Base-by-base conservation (phyloP, 2,888 invertebrate genomes). In the Arctia plantaginis region DNA sequence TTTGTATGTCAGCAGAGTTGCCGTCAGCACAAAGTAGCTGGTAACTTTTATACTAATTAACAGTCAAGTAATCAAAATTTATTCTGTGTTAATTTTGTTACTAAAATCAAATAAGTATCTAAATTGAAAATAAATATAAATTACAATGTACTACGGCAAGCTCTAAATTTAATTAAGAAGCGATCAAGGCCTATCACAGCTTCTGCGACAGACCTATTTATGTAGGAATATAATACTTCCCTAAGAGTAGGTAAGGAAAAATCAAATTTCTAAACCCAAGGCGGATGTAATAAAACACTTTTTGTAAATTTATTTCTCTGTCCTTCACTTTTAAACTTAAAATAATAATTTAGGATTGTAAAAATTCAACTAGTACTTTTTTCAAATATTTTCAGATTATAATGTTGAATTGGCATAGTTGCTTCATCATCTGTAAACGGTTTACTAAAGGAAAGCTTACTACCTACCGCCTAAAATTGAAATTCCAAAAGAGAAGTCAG, bases 41-140 rank as follows among this genome's bases (percentile, higher is more conserved):
- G 64, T 44, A 83, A 83, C 77, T 83, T 83, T 79, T 78, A 71
- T 73, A 75, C 77, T 77, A 82, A 83, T 83, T 82, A 82, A 74
- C 82, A 83, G 81, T 79, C 77, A 76, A 80, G 69, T 80, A 79
- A 73, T 80, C 76, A 71, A 76, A 79, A 83, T 77, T 72, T 13
- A 62, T 75, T 23, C 51, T 51, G 35, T 64, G 44, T 39, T 69
- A 69, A 64, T 65, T 69, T n/a, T 18, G 35, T 55, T 55, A 69
- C 67, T 47, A 23, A 47, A 44, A 30, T 12, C 30, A 20, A 44
- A 30, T 41, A 44, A 12, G 18, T 62, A 13, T 62, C 15, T 62
- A 27, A 62, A 62, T 62, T 62, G 15, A 30, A 62, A 62, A n/a
- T 27, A 7, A 62, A 62, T 62, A 6, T 55, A 30, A 59, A 59